These are phyloP conservation scores for Hemithea aestivaria DNA, from an alignment of 2,888 invertebrate genomes.

Conservation along the genomic window DNA sequence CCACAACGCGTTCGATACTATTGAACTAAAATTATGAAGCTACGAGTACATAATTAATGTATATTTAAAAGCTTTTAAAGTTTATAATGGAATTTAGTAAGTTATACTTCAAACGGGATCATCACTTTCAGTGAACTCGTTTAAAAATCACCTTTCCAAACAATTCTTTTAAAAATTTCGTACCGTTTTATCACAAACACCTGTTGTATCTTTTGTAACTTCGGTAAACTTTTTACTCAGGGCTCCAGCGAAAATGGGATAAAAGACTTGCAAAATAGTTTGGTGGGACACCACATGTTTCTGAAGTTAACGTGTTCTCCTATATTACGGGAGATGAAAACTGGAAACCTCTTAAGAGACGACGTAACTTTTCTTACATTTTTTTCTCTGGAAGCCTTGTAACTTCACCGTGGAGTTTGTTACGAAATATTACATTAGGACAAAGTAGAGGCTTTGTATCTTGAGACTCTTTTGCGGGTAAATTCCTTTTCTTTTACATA, in stretches of 20 bases:
- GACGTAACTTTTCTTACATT: constrained; percentile 31
- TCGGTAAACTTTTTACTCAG: constrained; percentile 70
- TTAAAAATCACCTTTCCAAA: constrained; percentile 21
- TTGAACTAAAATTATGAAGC: too few relatives aligned
- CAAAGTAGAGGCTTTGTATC: constrained; percentile 20
- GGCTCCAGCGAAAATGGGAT: constrained; percentile 64
- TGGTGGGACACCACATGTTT: constrained; percentile 69
- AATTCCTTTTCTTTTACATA: constrained; percentile 7
- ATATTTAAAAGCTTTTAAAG: neutral
- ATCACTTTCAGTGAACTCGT: neutral
- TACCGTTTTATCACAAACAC: constrained; percentile 63
- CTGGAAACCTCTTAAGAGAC: constrained; percentile 40
- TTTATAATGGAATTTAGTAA: neutral
- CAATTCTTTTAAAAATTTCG: constrained; percentile 43
- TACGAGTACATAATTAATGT: too few relatives aligned
- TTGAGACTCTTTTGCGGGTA: constrained; percentile 4
- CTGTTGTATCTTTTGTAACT: constrained; percentile 69
- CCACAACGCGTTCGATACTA: too few relatives aligned
- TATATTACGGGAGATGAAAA: constrained; percentile 41
- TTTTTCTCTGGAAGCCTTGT: constrained; percentile 27
- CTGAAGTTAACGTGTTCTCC: constrained; percentile 58
- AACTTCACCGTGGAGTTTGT: constrained; percentile 14
- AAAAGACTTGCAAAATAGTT: constrained; percentile 76
- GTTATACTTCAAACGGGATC: neutral
- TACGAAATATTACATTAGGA: constrained; percentile 16